Evolutionary conservation across 2,797 vertebrate species (phyloP), one percentile per base, ranked within the genome.

Genomic region (Gymnodraco acuticeps): DNA sequence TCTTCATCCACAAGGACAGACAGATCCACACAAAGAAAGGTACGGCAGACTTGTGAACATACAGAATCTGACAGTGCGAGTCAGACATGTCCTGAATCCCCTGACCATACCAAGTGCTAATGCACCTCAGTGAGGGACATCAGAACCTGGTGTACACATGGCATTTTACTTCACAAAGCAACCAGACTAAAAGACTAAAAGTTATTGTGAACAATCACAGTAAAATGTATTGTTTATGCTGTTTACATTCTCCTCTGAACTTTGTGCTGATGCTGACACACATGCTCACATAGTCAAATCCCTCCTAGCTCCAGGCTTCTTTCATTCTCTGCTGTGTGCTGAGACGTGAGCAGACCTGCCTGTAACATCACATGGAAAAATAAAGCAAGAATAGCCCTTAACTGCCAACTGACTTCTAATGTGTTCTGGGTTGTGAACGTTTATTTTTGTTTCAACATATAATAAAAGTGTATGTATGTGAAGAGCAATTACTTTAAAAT

Each of bases 321-420:
- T 83, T 87, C 70, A 61, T 73, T 86, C 79, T 88, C 75, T 67
- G 56, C 71, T 55, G 33, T 77, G 60, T 12, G 56, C 58, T 63
- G 9, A 83, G 78, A 85, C 92, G 47, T 83, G 93, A 93, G 56
- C 73, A 80, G 86, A 89, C 94, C 73, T 93, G 94, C 56, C 87
- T 55, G 52, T 83, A 75, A 82, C 62, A 75, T 90, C 83, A 50
- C 46, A 77, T 15, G 19, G n/a, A 48, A 79, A 74, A 70, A 72
- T 76, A 81, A 43, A 74, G 70, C 60, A 62, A 53, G 51, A 82
- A 82, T 77, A 78, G 68, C 27, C 61, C 64, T 61, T 47, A 89
- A 84, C 87, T 31, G 51, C 64, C 77, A 81, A 84, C 76, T 72
- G 75, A 80, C 67, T 82, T 65, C 43, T 46, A 23, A 45, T 53